Conservation (phyloP, 2,113 vertebrate species). For the Ifrita kowaldi region DNA sequence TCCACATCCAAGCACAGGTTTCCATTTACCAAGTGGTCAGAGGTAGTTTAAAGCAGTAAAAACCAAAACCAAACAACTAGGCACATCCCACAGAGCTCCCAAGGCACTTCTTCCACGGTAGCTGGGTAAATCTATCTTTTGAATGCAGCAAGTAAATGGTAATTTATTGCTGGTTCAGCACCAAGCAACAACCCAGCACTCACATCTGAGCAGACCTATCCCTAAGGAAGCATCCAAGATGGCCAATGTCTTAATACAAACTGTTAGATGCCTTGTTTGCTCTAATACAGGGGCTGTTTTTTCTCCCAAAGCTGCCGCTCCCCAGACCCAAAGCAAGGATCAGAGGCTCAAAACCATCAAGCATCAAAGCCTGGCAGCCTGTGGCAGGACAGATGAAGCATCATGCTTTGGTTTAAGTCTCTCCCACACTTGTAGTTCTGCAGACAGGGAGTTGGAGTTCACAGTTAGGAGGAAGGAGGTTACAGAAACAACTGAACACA, state of each 20-base stretch:
- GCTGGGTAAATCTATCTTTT: background rate
- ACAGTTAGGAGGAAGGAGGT: accelerated
- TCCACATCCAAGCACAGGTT: background rate
- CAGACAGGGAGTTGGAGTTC: background rate
- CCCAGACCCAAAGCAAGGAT: background rate
- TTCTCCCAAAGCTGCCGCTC: background rate
- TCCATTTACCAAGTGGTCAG: background rate
- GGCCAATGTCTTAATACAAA: background rate
- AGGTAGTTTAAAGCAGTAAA: background rate
- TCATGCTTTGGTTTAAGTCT: background rate
- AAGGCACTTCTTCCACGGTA: background rate
- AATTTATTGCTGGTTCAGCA: background rate
- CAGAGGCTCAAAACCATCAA: background rate
- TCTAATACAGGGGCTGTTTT: background rate
- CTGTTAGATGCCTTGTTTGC: background rate
- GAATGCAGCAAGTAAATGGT: accelerated
- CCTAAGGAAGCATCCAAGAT: background rate
- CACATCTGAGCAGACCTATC: accelerated
- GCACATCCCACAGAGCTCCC: background rate
- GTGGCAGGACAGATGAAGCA: background rate
- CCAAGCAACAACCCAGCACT: background rate
- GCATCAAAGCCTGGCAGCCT: background rate
- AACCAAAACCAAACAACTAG: background rate
- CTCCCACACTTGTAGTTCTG: background rate
- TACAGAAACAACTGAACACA: background rate